Percentiles rank a stretch among this genome's conserved stretches.
Evolutionary conservation across 1,140 invertebrate genomes (phyloP).

Genomic region (Drosophila elegans): DNA sequence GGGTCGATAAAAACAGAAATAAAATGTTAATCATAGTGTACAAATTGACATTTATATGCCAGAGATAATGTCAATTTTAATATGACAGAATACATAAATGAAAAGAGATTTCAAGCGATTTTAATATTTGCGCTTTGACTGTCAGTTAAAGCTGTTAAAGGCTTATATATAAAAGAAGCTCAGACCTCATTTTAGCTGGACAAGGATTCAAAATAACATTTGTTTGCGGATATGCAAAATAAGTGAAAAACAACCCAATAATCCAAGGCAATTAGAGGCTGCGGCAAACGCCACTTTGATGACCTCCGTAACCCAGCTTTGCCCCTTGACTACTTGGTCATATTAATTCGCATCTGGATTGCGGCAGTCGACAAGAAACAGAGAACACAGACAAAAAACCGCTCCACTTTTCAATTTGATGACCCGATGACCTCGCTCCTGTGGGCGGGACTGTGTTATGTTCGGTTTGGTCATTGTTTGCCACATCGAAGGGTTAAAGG

Average conservation of each 20-base stretch:
- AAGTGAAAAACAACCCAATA: conserved; percentile 40
- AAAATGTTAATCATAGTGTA: background rate
- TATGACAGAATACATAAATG: conserved; percentile 3
- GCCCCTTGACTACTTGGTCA: conserved; percentile 8
- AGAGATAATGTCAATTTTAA: background rate
- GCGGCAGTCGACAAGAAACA: conserved; percentile 18
- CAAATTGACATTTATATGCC: background rate
- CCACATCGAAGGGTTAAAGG: conserved; percentile 52
- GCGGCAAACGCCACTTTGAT: conserved; percentile 63
- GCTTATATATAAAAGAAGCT: background rate
- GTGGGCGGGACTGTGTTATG: conserved; percentile 17
- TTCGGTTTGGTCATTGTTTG: conserved; percentile 45
- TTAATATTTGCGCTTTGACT: background rate
- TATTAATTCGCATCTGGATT: conserved; percentile 47
- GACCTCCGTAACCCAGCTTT: conserved; percentile 23
- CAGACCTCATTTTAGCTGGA: background rate
- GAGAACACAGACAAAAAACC: conserved; percentile 36
- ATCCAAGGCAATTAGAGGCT: conserved; percentile 60
- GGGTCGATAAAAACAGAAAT: background rate
- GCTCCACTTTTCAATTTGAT: conserved; percentile 61
- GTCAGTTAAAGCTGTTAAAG: background rate
- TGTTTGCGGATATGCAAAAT: conserved; percentile 32
- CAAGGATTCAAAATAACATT: conserved; percentile 25
- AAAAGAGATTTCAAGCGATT: background rate
- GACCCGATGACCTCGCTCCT: conserved; percentile 60